Base-by-base conservation (phyloP, 1,140 invertebrate genomes). In the Coptotermes formosanus region DNA sequence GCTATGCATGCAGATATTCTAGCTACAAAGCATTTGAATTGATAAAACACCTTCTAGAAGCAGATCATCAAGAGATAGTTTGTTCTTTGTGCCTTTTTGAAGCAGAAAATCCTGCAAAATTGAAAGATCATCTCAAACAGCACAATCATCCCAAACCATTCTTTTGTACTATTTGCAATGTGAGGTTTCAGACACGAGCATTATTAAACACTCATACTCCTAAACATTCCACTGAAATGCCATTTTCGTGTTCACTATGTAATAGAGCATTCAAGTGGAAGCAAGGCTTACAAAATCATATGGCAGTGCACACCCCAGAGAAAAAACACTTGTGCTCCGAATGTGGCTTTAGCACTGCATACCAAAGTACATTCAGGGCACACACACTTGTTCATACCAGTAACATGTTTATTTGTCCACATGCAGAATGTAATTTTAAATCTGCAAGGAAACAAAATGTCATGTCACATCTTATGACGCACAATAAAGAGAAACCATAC, bases 191-290 rank as follows among this genome's bases (percentile, higher is more conserved):
- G 87, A 93, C 92, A 0, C 90, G 91, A 86, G 92, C 92, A 19
- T 91, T 92, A 32, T 88, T 93, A 23, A 91, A 90, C 43, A 88
- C 92, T 43, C 93, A 94, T 88, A 88, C 91, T 45, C 93, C 93
- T 7, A 93, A 93, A 87, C 93, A 94, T 88, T 92, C 92, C 1
- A 91, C 89, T 19, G 91, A 92, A 87, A 92, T 91, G 55, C 93
- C 94, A 6, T 94, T 92, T 89, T 91, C 92, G 0, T 94, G 94
- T 88, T 89, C 91, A 25, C 89, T 93, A 52, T 94, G 94, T 88
- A 89, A 91, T n/a, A 92, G 93, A 88, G 93, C 92, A 30, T 94
- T 94, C 88, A 94, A 94, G 87, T 94, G 93, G 93, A 94, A 94
- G 75, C 93, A 94, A 89, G 93, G 93, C 0, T 89, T 94, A 2